Evolutionary conservation across 1,140 invertebrate species (phyloP).

Genomic region (Dendroctonus ponderosae): DNA sequence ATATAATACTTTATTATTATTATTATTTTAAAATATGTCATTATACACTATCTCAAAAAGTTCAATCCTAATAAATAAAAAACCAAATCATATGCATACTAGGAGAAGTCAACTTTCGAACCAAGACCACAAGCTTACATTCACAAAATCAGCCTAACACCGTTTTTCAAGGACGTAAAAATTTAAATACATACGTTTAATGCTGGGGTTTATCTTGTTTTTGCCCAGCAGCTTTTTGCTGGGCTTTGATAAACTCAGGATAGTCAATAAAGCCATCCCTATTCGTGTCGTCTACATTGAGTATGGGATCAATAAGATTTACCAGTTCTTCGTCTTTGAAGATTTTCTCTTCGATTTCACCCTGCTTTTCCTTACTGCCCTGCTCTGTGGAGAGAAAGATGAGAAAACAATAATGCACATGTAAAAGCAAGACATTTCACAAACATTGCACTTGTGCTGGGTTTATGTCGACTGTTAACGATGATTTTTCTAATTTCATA

Average conservation of each 20-base stretch:
- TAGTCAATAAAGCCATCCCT: slow-evolving; percentile 94
- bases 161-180: too few relatives aligned
- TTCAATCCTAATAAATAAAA: too few relatives aligned
- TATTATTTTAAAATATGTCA: too few relatives aligned
- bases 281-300: slow-evolving; percentile 89
- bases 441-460: background rate
- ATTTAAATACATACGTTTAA: background rate
- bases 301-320: slow-evolving; percentile 89
- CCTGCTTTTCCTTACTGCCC: slow-evolving; percentile 64
- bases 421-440: background rate
- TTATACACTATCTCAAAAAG: too few relatives aligned
- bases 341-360: slow-evolving; percentile 71
- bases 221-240: slow-evolving; percentile 66
- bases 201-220: slow-evolving; percentile 24
- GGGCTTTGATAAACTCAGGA: slow-evolving; percentile 88
- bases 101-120: too few relatives aligned
- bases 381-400: slow-evolving; percentile 59
- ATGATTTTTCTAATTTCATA: too few relatives aligned
- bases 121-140: too few relatives aligned
- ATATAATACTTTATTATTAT: too few relatives aligned
- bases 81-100: too few relatives aligned
- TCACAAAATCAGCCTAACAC: too few relatives aligned
- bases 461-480: too few relatives aligned
- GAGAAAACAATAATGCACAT: slow-evolving; percentile 21
- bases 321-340: slow-evolving; percentile 87